Conservation (phyloP, 2,113 vertebrate genomes). For the Oenanthe oenanthe region DNA sequence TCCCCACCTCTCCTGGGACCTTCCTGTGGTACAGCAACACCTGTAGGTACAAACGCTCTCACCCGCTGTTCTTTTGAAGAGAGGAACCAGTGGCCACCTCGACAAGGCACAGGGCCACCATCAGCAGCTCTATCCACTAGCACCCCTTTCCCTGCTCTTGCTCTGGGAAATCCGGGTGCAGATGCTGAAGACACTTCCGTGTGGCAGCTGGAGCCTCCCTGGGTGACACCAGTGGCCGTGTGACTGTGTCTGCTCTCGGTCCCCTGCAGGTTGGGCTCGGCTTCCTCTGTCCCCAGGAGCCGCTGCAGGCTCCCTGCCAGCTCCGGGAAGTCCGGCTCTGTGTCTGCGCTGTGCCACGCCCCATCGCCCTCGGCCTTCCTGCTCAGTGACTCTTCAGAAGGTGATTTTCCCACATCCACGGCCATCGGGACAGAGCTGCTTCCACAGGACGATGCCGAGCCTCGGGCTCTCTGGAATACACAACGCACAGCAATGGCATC, state of each 20-base stretch:
- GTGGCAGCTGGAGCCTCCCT: neutral
- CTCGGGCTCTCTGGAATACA: slow-evolving; percentile 41
- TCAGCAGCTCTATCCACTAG: neutral
- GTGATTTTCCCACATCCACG: slow-evolving; percentile 65
- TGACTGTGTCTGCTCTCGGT: neutral
- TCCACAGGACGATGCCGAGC: accelerated
- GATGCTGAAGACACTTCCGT: slow-evolving; percentile 60
- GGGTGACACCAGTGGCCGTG: neutral
- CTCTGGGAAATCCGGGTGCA: slow-evolving; percentile 34
- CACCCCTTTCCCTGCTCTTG: slow-evolving; percentile 18
- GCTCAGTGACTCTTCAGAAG: neutral
- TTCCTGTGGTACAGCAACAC: neutral
- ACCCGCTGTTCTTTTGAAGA: slow-evolving; percentile 31
- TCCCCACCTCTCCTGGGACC: neutral
- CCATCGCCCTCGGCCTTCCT: neutral
- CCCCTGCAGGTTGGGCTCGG: neutral
- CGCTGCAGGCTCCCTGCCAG: neutral
- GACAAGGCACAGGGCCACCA: accelerated
- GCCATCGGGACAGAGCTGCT: slow-evolving; percentile 45
- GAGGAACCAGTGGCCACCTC: neutral
- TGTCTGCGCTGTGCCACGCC: neutral
- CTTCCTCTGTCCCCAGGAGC: neutral
- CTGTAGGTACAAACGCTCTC: neutral
- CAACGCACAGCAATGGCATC: neutral
- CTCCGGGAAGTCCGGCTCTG: neutral